These are phyloP conservation scores for Bryconaethiops microstoma DNA, from an alignment of 2,797 vertebrate species.

Conservation along the genomic window DNA sequence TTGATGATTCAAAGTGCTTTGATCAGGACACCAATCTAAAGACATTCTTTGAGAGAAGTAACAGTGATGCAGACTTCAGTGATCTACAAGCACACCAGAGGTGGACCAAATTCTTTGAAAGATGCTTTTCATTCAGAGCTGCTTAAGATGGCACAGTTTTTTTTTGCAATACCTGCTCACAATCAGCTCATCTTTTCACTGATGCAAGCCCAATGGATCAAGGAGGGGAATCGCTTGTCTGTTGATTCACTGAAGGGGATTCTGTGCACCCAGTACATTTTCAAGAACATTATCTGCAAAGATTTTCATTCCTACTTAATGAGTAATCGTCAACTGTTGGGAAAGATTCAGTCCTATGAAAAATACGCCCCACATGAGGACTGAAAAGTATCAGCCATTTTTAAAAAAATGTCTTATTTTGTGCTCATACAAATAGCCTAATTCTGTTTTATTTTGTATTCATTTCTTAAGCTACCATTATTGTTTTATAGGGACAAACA, in stretches of 20 bases:
- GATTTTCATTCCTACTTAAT: slow-evolving; percentile 30
- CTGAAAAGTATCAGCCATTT: too few relatives aligned
- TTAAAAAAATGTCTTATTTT: too few relatives aligned
- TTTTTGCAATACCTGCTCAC: slow-evolving; percentile 28
- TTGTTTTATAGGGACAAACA: too few relatives aligned
- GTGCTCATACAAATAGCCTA: too few relatives aligned
- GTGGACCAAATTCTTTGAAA: slow-evolving; percentile 45
- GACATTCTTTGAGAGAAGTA: slow-evolving; percentile 43
- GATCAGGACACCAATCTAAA: slow-evolving; percentile 53
- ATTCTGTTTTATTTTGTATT: too few relatives aligned
- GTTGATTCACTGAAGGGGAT: slow-evolving; percentile 21
- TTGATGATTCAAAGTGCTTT: slow-evolving; percentile 33
- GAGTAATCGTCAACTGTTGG: neutral
- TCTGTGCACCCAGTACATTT: slow-evolving; percentile 27
- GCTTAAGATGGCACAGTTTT: slow-evolving; percentile 21
- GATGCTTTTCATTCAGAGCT: slow-evolving; percentile 10
- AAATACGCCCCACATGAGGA: too few relatives aligned
- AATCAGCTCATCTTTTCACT: slow-evolving; percentile 24
- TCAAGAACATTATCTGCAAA: slow-evolving; percentile 27
- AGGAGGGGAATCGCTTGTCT: slow-evolving; percentile 17
- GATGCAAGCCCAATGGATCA: slow-evolving; percentile 33
- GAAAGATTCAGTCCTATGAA: neutral
- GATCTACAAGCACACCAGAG: slow-evolving; percentile 33
- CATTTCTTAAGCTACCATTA: too few relatives aligned
- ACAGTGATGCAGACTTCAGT: slow-evolving; percentile 25